phyloP scores from a whole-genome alignment of 2,888 invertebrate genomes.

The Drosophila peninsularis region DNA sequence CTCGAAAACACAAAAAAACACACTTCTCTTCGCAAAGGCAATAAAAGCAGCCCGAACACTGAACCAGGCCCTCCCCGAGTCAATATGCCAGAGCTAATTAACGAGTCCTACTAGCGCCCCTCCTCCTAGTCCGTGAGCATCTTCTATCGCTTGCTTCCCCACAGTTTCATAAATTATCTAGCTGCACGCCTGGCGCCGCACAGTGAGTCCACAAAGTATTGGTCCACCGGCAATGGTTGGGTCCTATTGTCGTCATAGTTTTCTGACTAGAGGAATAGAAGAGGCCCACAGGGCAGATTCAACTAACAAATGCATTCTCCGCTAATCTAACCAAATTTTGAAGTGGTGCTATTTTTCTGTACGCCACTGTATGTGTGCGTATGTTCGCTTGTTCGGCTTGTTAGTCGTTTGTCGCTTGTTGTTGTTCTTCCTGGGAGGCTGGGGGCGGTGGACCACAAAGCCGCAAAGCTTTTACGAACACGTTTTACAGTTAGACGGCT shows the following conservation, averaged over 20 bases:
- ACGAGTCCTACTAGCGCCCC: neutral
- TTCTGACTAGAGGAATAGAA: no score
- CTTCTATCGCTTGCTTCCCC: neutral
- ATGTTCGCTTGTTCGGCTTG: neutral
- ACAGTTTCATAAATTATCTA: constrained; percentile 1
- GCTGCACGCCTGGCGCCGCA: neutral
- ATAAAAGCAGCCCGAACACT: constrained; percentile 30
- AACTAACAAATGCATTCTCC: neutral
- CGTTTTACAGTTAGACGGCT: constrained; percentile 21
- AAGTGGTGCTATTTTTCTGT: neutral
- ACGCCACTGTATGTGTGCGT: neutral
- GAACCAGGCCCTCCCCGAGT: constrained; percentile 17
- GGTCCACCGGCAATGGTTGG: neutral
- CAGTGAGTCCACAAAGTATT: neutral
- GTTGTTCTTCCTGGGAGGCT: neutral
- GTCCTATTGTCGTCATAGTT: neutral
- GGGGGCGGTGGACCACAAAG: constrained; percentile 43
- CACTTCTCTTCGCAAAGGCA: constrained; percentile 16
- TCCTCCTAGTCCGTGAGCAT: no score
- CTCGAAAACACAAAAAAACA: constrained; percentile 6
- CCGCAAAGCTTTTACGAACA: constrained; percentile 55
- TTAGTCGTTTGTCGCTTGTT: neutral
- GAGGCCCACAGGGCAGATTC: no score
- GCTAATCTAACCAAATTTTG: neutral
- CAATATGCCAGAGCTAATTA: constrained; percentile 2